Evolutionary conservation across 1,140 invertebrate genomes (phyloP).

Genomic region (Zaprionus africanus): DNA sequence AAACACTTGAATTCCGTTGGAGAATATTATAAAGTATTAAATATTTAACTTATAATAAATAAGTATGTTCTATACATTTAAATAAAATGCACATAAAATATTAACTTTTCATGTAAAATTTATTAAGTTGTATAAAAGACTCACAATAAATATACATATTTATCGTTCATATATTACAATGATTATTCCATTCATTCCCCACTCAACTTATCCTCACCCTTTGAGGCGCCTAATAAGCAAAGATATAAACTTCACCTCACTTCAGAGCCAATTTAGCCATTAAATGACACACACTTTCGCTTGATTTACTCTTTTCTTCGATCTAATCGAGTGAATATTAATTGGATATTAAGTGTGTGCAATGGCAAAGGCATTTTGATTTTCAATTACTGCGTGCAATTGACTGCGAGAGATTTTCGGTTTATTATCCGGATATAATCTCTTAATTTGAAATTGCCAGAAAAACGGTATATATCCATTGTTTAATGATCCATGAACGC

Average conservation of each 20-base stretch:
- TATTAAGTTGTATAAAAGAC: neutral
- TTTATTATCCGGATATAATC: conserved; percentile 4
- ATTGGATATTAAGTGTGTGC: conserved; percentile 26
- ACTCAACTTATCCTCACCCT: neutral
- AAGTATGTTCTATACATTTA: too few relatives aligned
- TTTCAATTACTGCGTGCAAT: conserved; percentile 6
- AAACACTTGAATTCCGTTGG: neutral
- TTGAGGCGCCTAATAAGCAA: neutral
- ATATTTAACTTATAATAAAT: too few relatives aligned
- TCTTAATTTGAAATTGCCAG: neutral
- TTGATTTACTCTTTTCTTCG: conserved; percentile 6
- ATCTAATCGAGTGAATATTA: conserved; percentile 48
- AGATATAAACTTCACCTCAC: neutral
- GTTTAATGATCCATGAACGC: neutral
- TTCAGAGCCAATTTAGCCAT: neutral
- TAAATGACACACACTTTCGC: neutral
- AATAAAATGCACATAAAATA: too few relatives aligned
- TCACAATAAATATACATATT: too few relatives aligned
- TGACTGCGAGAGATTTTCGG: conserved; percentile 1
- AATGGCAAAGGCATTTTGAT: neutral
- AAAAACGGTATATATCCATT: neutral
- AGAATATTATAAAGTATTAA: too few relatives aligned
- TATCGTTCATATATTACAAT: too few relatives aligned
- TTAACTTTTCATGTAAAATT: neutral
- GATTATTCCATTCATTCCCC: neutral